Percentiles rank a stretch among this genome's conserved stretches.
phyloP scores from a whole-genome alignment of 2,888 invertebrate species.

The Stenichneumon culpator region DNA sequence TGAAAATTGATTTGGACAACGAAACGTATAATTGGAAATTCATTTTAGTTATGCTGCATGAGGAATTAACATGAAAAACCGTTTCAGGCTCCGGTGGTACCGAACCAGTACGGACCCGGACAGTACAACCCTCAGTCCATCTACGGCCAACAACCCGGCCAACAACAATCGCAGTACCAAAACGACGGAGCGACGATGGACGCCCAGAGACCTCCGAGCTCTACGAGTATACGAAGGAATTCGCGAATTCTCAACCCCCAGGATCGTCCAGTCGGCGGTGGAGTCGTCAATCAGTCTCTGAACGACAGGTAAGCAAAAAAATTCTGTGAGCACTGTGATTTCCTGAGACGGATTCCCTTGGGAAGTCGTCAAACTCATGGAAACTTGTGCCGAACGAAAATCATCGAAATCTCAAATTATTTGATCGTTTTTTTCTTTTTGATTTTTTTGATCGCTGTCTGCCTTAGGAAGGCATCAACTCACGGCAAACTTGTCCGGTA shows the following conservation, averaged over 20 bases:
- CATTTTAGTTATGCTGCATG: background rate
- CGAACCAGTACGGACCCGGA: constrained; percentile 79
- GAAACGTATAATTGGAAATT: background rate
- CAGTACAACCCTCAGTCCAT: constrained; percentile 76
- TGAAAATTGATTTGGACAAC: background rate
- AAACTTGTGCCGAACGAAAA: too few species aligned
- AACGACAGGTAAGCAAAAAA: constrained; percentile 80
- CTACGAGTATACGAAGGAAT: constrained; percentile 83
- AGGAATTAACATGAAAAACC: background rate
- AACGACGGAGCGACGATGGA: constrained; percentile 76
- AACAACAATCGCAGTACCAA: constrained; percentile 78
- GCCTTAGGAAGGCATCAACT: too few species aligned
- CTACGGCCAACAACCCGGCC: constrained; percentile 77
- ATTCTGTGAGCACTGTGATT: background rate
- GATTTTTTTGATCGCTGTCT: too few species aligned
- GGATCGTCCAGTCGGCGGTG: constrained; percentile 79
- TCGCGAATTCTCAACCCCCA: constrained; percentile 82
- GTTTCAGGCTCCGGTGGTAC: constrained; percentile 71
- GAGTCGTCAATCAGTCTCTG: constrained; percentile 79
- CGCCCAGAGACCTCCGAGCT: constrained; percentile 77
- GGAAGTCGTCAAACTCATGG: too few species aligned
- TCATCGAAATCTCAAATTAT: too few species aligned
- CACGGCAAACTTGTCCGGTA: too few species aligned
- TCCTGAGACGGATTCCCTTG: too few species aligned
- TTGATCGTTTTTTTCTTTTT: too few species aligned